Percentiles rank a stretch among this genome's conserved stretches.
Evolutionary conservation across 2,113 vertebrate species (phyloP).

Genomic region (Sapajus apella): DNA sequence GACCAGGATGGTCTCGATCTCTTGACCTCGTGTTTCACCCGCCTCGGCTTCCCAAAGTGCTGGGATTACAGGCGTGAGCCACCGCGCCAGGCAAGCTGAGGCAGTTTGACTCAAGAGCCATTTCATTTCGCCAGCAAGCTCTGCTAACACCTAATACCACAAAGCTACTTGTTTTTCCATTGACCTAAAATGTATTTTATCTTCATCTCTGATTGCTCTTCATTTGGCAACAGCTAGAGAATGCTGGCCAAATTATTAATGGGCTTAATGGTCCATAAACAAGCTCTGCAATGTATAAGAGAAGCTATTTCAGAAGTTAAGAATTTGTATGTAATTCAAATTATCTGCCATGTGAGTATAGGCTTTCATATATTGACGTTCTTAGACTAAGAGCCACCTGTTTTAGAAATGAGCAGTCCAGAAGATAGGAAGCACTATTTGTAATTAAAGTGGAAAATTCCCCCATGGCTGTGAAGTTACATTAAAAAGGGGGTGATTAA

Average conservation of each 20-base stretch:
- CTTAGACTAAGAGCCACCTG: constrained; percentile 33
- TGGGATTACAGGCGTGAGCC: too few species aligned
- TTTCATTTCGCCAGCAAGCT: background rate
- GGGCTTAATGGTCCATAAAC: background rate
- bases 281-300: background rate
- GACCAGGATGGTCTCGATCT: too few species aligned
- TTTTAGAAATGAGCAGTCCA: background rate
- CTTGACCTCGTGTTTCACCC: too few species aligned
- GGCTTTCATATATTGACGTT: background rate
- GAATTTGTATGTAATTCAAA: constrained; percentile 18
- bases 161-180: background rate
- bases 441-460: constrained; percentile 67
- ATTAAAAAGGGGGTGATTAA: constrained; percentile 60
- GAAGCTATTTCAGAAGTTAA: background rate
- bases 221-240: background rate
- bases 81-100: background rate
- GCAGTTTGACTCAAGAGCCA: background rate
- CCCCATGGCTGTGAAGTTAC: constrained; percentile 19
- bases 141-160: background rate
- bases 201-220: constrained; percentile 43
- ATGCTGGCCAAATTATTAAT: background rate
- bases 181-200: background rate
- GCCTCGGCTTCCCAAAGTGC: too few species aligned
- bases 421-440: constrained; percentile 37
- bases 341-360: background rate